phyloP scores from a whole-genome alignment of 2,113 vertebrate genomes.

The Psephotus haematonotus region DNA sequence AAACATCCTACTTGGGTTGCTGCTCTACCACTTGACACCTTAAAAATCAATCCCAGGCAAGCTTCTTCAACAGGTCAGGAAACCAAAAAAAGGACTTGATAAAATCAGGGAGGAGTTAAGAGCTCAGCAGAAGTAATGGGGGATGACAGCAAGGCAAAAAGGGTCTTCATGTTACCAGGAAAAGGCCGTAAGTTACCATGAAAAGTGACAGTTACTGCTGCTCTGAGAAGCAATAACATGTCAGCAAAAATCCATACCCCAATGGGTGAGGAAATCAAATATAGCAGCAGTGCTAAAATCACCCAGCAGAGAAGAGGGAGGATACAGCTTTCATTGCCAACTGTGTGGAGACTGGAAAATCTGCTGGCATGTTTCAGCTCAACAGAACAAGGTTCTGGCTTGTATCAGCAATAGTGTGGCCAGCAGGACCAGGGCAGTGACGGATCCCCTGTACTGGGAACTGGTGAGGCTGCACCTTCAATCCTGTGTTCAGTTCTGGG shows the following conservation, averaged over 20 bases:
- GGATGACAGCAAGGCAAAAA: conserved; percentile 31
- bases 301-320: conserved; percentile 33
- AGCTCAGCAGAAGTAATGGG: conserved; percentile 4
- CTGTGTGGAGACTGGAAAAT: not conserved
- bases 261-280: conserved; percentile 41
- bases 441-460: accelerated
- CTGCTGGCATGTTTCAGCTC: not conserved
- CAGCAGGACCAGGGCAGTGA: not conserved
- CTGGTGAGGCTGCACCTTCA: not conserved
- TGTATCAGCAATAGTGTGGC: not conserved
- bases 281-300: conserved; percentile 31
- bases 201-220: conserved; percentile 39
- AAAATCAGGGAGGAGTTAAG: conserved; percentile 39
- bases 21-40: not conserved
- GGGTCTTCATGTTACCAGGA: not conserved
- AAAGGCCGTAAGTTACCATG: conserved; percentile 3
- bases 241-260: conserved; percentile 56
- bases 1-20: conserved; percentile 12
- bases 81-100: not conserved
- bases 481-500: not conserved
- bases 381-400: not conserved
- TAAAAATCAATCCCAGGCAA: not conserved
- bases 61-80: conserved; percentile 11
- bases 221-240: conserved; percentile 43
- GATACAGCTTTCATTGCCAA: not conserved